These are phyloP conservation scores for Lysandra bellargus DNA, from an alignment of 2,888 invertebrate species.

Conservation along the genomic window DNA sequence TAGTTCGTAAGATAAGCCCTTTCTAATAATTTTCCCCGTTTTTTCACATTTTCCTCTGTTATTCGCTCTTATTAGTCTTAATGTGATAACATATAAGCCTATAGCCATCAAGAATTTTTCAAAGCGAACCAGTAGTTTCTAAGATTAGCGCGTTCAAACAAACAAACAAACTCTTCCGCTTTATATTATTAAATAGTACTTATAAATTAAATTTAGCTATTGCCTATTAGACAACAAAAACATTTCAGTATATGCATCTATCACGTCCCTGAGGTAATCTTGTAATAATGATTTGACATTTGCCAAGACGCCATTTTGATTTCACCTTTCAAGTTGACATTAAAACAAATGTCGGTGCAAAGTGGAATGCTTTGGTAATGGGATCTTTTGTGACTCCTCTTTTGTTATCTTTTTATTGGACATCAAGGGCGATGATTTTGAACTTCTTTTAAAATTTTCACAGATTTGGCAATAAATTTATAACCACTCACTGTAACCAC, in stretches of 20 bases:
- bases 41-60: too few relatives aligned
- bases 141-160: too few relatives aligned
- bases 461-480: background rate
- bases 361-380: slow-evolving; percentile 25
- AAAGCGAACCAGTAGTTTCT: too few relatives aligned
- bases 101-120: too few relatives aligned
- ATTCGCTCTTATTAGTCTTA: too few relatives aligned
- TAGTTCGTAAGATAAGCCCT: too few relatives aligned
- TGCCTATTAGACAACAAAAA: background rate
- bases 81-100: too few relatives aligned
- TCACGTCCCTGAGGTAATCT: slow-evolving; percentile 27
- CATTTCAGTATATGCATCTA: slow-evolving; percentile 17
- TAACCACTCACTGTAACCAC: too few relatives aligned
- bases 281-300: slow-evolving; percentile 36
- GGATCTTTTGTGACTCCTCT: slow-evolving; percentile 26
- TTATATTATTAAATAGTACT: too few relatives aligned
- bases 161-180: too few relatives aligned
- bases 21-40: too few relatives aligned
- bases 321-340: slow-evolving; percentile 37
- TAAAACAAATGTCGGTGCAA: slow-evolving; percentile 37
- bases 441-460: slow-evolving; percentile 10
- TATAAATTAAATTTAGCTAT: too few relatives aligned
- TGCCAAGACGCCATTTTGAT: slow-evolving; percentile 37
- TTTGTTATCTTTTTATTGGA: slow-evolving; percentile 31
- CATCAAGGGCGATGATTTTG: slow-evolving; percentile 14